A percentile compares a stretch with the other conserved stretches of the same genome.
phyloP scores from a whole-genome alignment of 2,113 vertebrate species.

The Pantherophis guttatus region DNA sequence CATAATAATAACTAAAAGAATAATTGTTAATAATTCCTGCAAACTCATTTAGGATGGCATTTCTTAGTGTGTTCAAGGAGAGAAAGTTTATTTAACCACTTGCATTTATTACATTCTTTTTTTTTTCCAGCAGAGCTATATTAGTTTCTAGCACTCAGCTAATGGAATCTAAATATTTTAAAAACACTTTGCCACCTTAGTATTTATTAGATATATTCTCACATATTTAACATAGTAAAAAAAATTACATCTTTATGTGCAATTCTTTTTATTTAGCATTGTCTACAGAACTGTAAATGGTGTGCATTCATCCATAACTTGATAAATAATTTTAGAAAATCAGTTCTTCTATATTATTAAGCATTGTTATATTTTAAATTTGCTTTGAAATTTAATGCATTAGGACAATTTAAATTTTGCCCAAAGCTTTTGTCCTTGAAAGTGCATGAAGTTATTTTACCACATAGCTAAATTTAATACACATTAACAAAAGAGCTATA shows the following conservation, averaged over 20 bases:
- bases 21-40: neutral
- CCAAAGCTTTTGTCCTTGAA: slow-evolving; percentile 2
- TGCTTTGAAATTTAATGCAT: neutral
- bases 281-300: neutral
- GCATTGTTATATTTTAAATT: neutral
- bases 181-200: neutral
- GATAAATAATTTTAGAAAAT: neutral
- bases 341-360: slow-evolving; percentile 5
- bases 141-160: neutral
- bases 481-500: neutral
- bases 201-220: neutral
- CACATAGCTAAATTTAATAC: neutral
- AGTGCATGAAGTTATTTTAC: slow-evolving; percentile 1
- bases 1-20: neutral
- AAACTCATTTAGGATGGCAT: neutral
- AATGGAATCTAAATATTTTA: neutral
- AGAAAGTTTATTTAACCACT: neutral
- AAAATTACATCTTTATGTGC: neutral
- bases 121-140: neutral
- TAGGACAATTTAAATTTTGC: slow-evolving; percentile 1
- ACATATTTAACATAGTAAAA: neutral
- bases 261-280: neutral
- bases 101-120: neutral
- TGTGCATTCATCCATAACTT: neutral
- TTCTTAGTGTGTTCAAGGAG: neutral